A percentile compares a stretch with the other conserved stretches of the same genome.
phyloP scores from a whole-genome alignment of 2,113 vertebrate genomes.

The Lophura nycthemera region DNA sequence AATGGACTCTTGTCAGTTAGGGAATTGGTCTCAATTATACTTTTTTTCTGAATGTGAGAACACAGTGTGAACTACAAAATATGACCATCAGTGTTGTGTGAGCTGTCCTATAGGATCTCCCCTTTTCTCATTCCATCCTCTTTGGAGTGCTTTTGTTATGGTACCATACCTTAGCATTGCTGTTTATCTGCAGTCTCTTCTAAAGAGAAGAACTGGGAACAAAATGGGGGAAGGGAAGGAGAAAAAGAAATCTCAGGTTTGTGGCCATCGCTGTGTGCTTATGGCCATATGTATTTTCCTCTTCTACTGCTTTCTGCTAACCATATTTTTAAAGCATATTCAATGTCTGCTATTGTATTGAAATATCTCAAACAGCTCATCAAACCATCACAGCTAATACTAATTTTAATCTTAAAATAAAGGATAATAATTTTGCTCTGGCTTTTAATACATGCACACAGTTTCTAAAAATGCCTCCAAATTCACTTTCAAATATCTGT shows the following conservation, averaged over 20 bases:
- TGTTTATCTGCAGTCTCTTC: background rate
- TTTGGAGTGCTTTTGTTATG: background rate
- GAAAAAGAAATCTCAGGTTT: background rate
- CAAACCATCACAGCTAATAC: slow-evolving; percentile 62
- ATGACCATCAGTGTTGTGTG: background rate
- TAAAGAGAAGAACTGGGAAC: background rate
- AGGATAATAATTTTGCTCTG: slow-evolving; percentile 54
- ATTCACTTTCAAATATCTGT: background rate
- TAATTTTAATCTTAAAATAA: background rate
- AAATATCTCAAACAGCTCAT: slow-evolving; percentile 59
- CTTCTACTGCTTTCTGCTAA: slow-evolving; percentile 44
- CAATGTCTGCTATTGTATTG: slow-evolving; percentile 44
- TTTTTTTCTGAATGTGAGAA: slow-evolving; percentile 49
- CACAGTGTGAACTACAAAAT: slow-evolving; percentile 47
- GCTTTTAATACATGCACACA: slow-evolving; percentile 61
- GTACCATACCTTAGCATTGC: background rate
- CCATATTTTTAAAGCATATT: slow-evolving; percentile 49
- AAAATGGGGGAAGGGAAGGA: background rate
- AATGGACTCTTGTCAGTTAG: slow-evolving; percentile 70
- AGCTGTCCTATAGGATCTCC: background rate
- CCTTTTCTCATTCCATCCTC: background rate
- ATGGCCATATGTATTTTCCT: background rate
- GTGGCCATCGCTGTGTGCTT: background rate
- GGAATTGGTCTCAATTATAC: slow-evolving; percentile 70
- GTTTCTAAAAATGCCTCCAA: slow-evolving; percentile 57